These are phyloP conservation scores for Stomatorhinus ivindoensis DNA, from an alignment of 2,113 vertebrate species.

Conservation along the genomic window DNA sequence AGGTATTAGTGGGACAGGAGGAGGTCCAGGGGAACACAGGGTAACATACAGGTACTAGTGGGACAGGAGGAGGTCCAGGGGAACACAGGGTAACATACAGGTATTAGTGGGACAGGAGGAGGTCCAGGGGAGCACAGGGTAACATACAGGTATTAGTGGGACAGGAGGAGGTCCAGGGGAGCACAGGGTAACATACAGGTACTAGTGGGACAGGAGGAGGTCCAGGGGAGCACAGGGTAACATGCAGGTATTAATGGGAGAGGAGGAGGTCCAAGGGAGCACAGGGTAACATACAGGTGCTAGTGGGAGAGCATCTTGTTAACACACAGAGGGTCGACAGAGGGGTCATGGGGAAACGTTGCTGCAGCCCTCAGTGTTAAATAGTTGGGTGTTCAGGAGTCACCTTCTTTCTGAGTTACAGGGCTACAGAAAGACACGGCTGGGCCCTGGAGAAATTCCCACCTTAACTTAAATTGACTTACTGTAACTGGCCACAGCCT, in stretches of 20 bases:
- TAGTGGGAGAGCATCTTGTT: too few species aligned
- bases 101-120: too few species aligned
- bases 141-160: background rate
- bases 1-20: background rate
- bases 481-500: background rate
- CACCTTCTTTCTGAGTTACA: background rate
- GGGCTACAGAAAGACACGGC: background rate
- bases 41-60: background rate
- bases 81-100: too few species aligned
- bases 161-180: background rate
- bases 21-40: background rate
- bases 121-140: too few species aligned
- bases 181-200: background rate
- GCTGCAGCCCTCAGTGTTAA: background rate
- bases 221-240: background rate
- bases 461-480: too few species aligned
- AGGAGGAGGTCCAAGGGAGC: too few species aligned
- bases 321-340: background rate
- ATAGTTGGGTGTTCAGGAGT: background rate
- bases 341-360: background rate
- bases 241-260: too few species aligned
- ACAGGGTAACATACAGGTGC: too few species aligned
- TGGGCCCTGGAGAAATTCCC: background rate
- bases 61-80: too few species aligned
- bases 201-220: background rate